Base-by-base conservation (phyloP, 2,797 vertebrate genomes). In the Pachyuromys duprasi region DNA sequence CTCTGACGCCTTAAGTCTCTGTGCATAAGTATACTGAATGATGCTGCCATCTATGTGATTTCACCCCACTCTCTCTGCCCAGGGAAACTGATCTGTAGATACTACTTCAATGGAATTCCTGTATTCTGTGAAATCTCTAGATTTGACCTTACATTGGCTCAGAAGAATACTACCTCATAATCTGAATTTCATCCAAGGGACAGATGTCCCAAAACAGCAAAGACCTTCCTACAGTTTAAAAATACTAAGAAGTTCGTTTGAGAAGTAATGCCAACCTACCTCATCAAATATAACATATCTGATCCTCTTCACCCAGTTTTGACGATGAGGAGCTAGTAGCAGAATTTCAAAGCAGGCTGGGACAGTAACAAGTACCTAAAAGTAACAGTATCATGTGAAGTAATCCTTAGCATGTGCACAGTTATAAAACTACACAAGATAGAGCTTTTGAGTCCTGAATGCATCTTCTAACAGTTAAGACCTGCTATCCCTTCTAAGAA, bases 221-320 rank as follows among this genome's bases (percentile, higher is more conserved):
- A 80, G 3, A 76, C 18, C 65, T 82, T 88, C 67, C 67, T 33
- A 36, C 14, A 70, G 22, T 3, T 49, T n/a, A 86, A 0, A 2
- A 26, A 28, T 3, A 53, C 18, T n/a, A 22, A n/a, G 26, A 94
- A 84, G 72, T 74, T 70, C 80, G 74, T 70, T 5, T 63, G 69
- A 88, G 39, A 87, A 65, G 17, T 28, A 65, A 88, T 20, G 86
- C 9, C 42, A 83, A 75, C 83, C 96, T 88, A 98, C 97, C 97
- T 98, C 98, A 95, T 98, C 98, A 92, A 98, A 98, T 97, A 98
- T 98, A 49, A 98, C 89, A 0, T 98, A 98, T 97, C 97, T 96
- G 92, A 98, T 98, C 90, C 62, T 98, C 83, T 98, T 98, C 60
- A 83, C 96, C 98, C 98, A 98, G 0, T 62, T 24, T 86, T 98